Base-by-base conservation (phyloP, 2,888 invertebrate species). In the Digitonthophagus gazella region DNA sequence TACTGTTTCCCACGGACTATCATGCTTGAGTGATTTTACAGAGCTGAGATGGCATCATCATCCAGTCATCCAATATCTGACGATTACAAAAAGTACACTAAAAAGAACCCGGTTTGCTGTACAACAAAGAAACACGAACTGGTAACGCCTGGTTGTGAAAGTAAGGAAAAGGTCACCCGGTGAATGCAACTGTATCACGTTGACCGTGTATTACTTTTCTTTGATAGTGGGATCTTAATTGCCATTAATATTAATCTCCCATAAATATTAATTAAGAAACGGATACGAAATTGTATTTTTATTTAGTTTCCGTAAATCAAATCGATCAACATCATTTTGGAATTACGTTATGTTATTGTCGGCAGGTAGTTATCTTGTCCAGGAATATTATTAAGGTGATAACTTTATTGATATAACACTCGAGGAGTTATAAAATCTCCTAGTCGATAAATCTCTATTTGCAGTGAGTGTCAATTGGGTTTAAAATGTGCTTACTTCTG, bases 161-260 rank as follows among this genome's bases (percentile, higher is more conserved):
- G 61, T 19, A 16, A 61, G 15, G 6, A 61, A 44, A 61, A 61
- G 61, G 61, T 61, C 61, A 61, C 20, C 15, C 18, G 20, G 61
- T 61, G 61, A 61, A 61, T 61, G 61, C 61, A 61, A 61, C 61
- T 61, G 61, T 61, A 61, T 19, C 61, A 61, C 18, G 61, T 61
- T 61, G 61, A 20, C 61, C 61, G 61, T 61, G 61, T 61, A 61
- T 61, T 61, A 61, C 61, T 61, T 61, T 61, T 44, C 28, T 44
- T 44, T 44, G 6, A 8, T 8, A 44, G 28, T 44, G 28, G 28
- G 28, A 44, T 44, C 28, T 44, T 44, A 44, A 44, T 44, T 44
- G 28, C 28, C 8, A 2, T 44, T 44, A 44, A 44, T 44, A 44
- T 44, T 44, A 44, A 44, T 44, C 6, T 44, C 11, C 28, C 6